phyloP scores from a whole-genome alignment of 2,797 vertebrate species.

The Chrysocyon brachyurus region DNA sequence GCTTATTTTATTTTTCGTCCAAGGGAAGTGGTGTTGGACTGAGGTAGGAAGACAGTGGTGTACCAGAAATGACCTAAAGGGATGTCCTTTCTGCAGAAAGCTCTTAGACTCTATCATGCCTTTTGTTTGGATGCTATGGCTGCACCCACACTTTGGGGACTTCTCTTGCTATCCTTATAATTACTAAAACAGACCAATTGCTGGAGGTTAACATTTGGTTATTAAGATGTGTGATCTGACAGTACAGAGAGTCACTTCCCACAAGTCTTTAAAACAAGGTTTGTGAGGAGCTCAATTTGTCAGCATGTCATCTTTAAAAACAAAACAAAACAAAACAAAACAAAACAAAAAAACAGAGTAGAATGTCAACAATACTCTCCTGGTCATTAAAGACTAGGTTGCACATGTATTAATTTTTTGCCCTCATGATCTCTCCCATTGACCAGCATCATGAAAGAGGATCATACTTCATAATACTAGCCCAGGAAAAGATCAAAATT shows the following conservation, averaged over 20 bases:
- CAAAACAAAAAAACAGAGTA: not conserved
- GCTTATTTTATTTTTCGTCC: slow-evolving; percentile 75
- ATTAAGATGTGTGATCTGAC: not conserved
- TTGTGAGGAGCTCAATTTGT: slow-evolving; percentile 2
- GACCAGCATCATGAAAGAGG: not conserved
- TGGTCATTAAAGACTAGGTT: not conserved
- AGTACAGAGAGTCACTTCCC: not conserved
- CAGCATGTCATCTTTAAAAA: not conserved
- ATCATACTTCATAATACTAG: not conserved
- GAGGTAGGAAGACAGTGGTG: slow-evolving; percentile 77
- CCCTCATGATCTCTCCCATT: not conserved
- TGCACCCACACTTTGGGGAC: not conserved
- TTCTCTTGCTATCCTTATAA: slow-evolving; percentile 40
- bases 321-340: too few species aligned
- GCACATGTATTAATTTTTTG: not conserved
- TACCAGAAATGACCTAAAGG: slow-evolving; percentile 46
- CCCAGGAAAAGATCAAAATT: not conserved
- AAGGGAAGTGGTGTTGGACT: slow-evolving; percentile 60
- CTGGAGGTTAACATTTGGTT: slow-evolving; percentile 38
- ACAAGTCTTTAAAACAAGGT: slow-evolving; percentile 23
- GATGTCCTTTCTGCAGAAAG: not conserved
- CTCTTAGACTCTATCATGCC: not conserved
- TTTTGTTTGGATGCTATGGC: not conserved
- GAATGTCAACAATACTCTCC: not conserved
- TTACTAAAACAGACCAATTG: slow-evolving; percentile 55